phyloP scores from a whole-genome alignment of 2,113 vertebrate species.

The Larimichthys crocea region DNA sequence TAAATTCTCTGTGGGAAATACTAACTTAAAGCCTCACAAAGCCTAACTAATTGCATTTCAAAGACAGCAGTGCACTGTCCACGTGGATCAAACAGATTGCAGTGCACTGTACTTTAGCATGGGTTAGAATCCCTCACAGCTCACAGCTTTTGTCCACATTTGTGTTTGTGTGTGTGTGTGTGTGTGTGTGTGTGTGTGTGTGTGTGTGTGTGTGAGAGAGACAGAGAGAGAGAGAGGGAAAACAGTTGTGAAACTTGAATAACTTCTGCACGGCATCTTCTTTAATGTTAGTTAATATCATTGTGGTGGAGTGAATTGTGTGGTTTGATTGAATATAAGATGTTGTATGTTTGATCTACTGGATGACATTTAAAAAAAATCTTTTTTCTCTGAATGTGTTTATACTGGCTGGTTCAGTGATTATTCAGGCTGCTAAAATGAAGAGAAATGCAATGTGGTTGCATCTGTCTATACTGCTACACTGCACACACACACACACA shows the following conservation, averaged over 20 bases:
- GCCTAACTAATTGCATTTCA: neutral
- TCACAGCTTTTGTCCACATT: neutral
- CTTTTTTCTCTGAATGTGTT: neutral
- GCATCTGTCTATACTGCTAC: neutral
- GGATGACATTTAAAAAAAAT: neutral
- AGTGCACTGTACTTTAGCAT: neutral
- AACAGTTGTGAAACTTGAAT: neutral
- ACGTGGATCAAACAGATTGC: neutral
- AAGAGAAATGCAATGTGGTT: constrained; percentile 15
- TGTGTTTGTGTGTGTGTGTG: neutral
- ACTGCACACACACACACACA: constrained; percentile 3
- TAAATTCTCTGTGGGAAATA: too few species aligned
- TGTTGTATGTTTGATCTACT: neutral
- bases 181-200: neutral
- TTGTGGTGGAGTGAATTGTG: neutral
- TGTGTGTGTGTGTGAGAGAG: neutral
- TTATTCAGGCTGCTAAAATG: constrained; percentile 5
- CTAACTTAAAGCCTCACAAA: neutral
- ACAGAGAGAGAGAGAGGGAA: too few species aligned
- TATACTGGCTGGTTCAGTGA: neutral
- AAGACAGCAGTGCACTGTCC: neutral
- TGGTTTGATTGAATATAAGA: neutral
- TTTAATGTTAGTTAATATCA: neutral
- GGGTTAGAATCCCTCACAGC: neutral
- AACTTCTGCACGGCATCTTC: neutral